phyloP scores from a whole-genome alignment of 2,888 invertebrate species.

The Acleris laterana region DNA sequence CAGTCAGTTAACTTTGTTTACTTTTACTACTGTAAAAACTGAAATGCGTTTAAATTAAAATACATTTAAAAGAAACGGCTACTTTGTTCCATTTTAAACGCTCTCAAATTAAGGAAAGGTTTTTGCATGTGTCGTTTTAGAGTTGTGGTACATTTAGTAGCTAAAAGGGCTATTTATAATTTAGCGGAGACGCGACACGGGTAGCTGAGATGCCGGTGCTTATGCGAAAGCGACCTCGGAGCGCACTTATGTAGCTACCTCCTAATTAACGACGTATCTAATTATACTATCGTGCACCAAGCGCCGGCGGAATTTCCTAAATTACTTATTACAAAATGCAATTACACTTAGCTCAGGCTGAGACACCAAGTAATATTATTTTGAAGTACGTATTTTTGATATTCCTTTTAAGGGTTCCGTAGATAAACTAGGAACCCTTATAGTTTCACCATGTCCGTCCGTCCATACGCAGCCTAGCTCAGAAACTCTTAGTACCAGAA shows the following conservation, averaged over 20 bases:
- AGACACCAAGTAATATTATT: constrained; percentile 44
- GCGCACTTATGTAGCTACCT: constrained; percentile 72
- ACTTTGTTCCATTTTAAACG: too few species aligned
- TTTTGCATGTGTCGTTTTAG: background rate
- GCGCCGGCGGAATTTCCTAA: constrained; percentile 70
- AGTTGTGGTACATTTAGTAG: background rate
- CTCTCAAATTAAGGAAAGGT: too few species aligned
- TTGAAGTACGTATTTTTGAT: background rate
- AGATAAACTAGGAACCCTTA: too few species aligned
- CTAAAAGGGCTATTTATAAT: constrained; percentile 19
- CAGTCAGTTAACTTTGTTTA: too few species aligned
- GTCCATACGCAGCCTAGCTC: too few species aligned
- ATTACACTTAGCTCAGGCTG: constrained; percentile 70
- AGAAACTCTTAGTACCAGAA: too few species aligned
- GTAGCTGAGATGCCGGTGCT: constrained; percentile 52
- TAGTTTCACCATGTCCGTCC: too few species aligned
- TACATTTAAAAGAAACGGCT: too few species aligned
- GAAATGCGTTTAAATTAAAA: too few species aligned
- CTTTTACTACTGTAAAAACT: too few species aligned
- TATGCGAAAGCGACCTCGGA: constrained; percentile 66
- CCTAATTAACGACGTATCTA: constrained; percentile 81
- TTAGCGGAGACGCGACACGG: constrained; percentile 22
- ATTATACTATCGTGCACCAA: constrained; percentile 69
- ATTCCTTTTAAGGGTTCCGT: too few species aligned
- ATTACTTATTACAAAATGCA: constrained; percentile 76